Evolutionary conservation across 35 echinoderm and acorn worm genomes (phyloP).

Genomic region (Lytechinus pictus): DNA sequence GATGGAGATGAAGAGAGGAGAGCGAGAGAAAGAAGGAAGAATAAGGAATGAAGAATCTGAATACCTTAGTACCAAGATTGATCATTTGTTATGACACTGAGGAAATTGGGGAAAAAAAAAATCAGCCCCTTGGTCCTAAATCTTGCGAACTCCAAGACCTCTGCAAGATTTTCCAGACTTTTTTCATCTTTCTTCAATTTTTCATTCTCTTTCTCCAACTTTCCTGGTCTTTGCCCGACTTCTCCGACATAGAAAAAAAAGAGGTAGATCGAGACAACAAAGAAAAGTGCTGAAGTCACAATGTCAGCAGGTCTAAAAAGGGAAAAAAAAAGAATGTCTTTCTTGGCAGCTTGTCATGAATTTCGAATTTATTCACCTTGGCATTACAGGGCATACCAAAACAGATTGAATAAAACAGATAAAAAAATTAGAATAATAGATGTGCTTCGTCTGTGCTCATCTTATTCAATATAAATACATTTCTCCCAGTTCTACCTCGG

Average conservation of each 20-base stretch:
- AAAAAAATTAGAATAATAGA: background rate
- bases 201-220: background rate
- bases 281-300: constrained; percentile 10
- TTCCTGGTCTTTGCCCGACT: background rate
- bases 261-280: background rate
- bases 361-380: background rate
- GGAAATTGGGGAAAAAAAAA: constrained; percentile 5
- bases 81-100: constrained; percentile 41
- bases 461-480: background rate
- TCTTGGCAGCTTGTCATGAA: background rate
- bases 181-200: background rate
- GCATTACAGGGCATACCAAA: background rate
- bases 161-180: background rate
- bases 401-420: background rate
- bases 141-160: constrained; percentile 3
- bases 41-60: background rate
- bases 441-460: background rate
- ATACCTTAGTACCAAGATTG: background rate
- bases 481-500: background rate
- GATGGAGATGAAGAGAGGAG: background rate
- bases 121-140: background rate
- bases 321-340: background rate
- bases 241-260: background rate
- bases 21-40: background rate
- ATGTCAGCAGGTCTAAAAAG: background rate